A percentile compares a stretch with the other conserved stretches of the same genome.
phyloP scores from a whole-genome alignment of 2,888 invertebrate genomes.

The Limenitis camilla region DNA sequence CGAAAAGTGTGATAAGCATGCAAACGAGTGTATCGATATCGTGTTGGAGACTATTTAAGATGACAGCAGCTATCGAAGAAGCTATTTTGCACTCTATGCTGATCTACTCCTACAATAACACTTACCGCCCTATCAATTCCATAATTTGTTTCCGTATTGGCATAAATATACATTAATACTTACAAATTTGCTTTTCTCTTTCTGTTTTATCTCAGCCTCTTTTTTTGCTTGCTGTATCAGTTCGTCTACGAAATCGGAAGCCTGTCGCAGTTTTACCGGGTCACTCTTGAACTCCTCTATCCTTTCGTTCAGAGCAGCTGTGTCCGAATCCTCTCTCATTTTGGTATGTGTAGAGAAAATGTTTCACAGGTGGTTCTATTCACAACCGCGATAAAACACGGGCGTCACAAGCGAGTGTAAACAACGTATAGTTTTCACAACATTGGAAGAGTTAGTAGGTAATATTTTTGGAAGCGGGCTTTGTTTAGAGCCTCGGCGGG shows the following conservation, averaged over 20 bases:
- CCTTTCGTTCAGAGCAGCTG: constrained; percentile 57
- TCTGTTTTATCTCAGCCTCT: constrained; percentile 73
- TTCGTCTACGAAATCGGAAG: constrained; percentile 76
- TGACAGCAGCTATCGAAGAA: constrained; percentile 46
- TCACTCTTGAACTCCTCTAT: constrained; percentile 76
- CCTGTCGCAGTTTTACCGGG: constrained; percentile 73
- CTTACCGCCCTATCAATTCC: constrained; percentile 71
- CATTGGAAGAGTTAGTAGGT: constrained; percentile 6
- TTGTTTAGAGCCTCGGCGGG: constrained; percentile 15
- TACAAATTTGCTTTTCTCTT: constrained; percentile 74
- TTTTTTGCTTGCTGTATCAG: constrained; percentile 76
- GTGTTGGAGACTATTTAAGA: constrained; percentile 11
- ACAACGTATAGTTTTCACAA: constrained; percentile 21
- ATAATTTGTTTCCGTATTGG: constrained; percentile 52
- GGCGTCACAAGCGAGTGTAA: constrained; percentile 33
- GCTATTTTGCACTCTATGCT: constrained; percentile 58
- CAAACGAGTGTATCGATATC: constrained; percentile 15
- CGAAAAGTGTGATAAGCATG: constrained; percentile 25
- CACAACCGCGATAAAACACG: constrained; percentile 17
- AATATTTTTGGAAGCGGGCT: constrained; percentile 6
- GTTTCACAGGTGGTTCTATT: constrained; percentile 24
- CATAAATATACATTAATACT: constrained; percentile 71
- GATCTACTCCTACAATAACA: constrained; percentile 54
- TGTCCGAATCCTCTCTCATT: constrained; percentile 61
- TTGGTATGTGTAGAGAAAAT: constrained; percentile 27